These are phyloP conservation scores for Pammene aurita DNA, from an alignment of 2,888 invertebrate species.

Conservation along the genomic window DNA sequence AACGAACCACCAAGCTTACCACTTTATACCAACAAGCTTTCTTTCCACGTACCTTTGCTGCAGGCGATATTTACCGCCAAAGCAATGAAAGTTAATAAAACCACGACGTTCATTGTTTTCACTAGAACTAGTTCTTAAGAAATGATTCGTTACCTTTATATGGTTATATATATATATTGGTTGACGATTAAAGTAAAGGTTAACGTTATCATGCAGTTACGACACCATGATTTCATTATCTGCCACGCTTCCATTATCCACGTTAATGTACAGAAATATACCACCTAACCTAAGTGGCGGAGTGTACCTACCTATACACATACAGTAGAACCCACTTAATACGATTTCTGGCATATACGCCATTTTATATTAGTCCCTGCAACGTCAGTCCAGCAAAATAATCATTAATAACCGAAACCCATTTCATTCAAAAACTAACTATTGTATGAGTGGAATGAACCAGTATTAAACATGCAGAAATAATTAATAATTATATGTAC, in stretches of 20 bases:
- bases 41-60: slow-evolving; percentile 22
- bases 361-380: no score
- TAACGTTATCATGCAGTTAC: slow-evolving; percentile 47
- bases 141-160: slow-evolving; percentile 9
- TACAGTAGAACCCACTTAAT: no score
- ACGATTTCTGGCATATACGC: no score
- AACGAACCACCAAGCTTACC: no score
- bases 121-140: neutral
- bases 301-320: no score
- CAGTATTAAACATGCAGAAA: no score
- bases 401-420: no score
- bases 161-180: slow-evolving; percentile 15
- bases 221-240: slow-evolving; percentile 49
- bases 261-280: neutral
- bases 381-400: no score
- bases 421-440: no score
- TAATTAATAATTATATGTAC: no score
- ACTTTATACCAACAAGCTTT: neutral
- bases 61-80: slow-evolving; percentile 1
- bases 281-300: neutral
- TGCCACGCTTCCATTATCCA: slow-evolving; percentile 36
- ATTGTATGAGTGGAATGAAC: no score
- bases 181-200: slow-evolving; percentile 30
- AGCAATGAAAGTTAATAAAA: slow-evolving; percentile 12
- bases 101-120: slow-evolving; percentile 14